A percentile compares a stretch with the other conserved stretches of the same genome.
Evolutionary conservation across 2,797 vertebrate species (phyloP).

Genomic region (Holocentrus rufus): DNA sequence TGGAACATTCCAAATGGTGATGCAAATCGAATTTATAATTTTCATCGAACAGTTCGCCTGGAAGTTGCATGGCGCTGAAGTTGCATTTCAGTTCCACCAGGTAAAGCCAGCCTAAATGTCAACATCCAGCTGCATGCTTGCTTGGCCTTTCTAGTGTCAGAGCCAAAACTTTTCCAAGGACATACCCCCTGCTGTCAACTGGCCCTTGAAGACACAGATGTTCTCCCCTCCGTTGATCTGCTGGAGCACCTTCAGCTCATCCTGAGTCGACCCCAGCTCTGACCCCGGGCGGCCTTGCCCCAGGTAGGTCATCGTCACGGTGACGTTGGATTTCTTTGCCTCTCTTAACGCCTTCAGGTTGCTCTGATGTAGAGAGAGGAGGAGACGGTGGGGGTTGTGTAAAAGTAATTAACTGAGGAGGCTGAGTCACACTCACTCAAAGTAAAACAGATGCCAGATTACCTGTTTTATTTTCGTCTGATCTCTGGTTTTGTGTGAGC

Average conservation of each 20-base stretch:
- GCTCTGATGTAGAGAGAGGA: constrained; percentile 55
- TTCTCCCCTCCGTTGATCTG: constrained; percentile 86
- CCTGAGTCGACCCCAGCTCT: constrained; percentile 50
- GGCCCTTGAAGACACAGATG: constrained; percentile 84
- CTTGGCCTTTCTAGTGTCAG: not conserved
- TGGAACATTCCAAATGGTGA: too few species aligned
- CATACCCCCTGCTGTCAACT: constrained; percentile 81
- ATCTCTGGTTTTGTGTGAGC: constrained; percentile 67
- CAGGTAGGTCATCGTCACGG: constrained; percentile 82
- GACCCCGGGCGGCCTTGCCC: constrained; percentile 71
- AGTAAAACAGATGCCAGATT: not conserved
- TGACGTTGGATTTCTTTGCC: constrained; percentile 81
- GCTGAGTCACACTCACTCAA: not conserved
- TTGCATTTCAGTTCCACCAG: too few species aligned
- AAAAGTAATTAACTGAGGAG: not conserved
- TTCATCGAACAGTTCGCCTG: too few species aligned
- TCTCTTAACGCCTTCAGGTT: constrained; percentile 71
- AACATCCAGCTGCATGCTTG: not conserved
- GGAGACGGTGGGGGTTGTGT: not conserved
- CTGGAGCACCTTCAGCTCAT: constrained; percentile 85
- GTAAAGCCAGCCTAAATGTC: too few species aligned
- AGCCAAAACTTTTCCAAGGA: not conserved
- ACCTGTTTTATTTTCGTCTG: constrained; percentile 67
- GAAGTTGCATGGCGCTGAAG: too few species aligned
- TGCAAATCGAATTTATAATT: too few species aligned